Evolutionary conservation across 2,888 invertebrate species (phyloP).

Genomic region (Catocala fraxini): DNA sequence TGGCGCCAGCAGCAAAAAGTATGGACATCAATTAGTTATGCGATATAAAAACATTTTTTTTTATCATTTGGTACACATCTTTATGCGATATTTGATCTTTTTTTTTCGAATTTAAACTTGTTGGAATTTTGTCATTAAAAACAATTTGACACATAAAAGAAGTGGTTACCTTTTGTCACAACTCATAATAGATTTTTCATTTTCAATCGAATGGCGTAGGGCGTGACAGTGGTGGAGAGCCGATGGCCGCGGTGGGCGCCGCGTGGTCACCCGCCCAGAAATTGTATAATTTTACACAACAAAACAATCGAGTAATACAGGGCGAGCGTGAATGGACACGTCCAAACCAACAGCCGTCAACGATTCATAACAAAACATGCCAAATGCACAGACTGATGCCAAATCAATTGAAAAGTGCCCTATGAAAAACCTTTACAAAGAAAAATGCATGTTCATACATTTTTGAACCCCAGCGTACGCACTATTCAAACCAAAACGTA

Average conservation of each 20-base stretch:
- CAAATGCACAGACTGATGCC: constrained; percentile 75
- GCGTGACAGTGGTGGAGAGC: constrained; percentile 59
- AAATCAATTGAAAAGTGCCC: constrained; percentile 71
- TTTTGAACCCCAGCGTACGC: background rate
- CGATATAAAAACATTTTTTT: constrained; percentile 14
- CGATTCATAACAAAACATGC: constrained; percentile 81
- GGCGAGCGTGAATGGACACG: constrained; percentile 72
- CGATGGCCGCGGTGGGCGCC: constrained; percentile 27
- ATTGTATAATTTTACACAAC: constrained; percentile 82
- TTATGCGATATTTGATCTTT: no score
- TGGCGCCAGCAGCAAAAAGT: constrained; percentile 73
- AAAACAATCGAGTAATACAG: constrained; percentile 73
- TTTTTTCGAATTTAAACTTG: constrained; percentile 4
- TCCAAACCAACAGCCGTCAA: constrained; percentile 74
- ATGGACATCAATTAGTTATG: constrained; percentile 37
- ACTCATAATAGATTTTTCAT: constrained; percentile 53
- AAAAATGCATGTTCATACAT: constrained; percentile 45
- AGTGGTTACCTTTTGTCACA: constrained; percentile 36
- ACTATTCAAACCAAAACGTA: background rate
- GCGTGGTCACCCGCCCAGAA: constrained; percentile 74
- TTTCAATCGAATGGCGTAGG: constrained; percentile 59
- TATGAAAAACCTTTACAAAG: constrained; percentile 72
- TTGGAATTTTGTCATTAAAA: constrained; percentile 14
- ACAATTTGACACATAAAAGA: constrained; percentile 22
- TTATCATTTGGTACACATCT: background rate